Conservation (phyloP, 2,888 invertebrate genomes). For the Megastigmus dorsalis region DNA sequence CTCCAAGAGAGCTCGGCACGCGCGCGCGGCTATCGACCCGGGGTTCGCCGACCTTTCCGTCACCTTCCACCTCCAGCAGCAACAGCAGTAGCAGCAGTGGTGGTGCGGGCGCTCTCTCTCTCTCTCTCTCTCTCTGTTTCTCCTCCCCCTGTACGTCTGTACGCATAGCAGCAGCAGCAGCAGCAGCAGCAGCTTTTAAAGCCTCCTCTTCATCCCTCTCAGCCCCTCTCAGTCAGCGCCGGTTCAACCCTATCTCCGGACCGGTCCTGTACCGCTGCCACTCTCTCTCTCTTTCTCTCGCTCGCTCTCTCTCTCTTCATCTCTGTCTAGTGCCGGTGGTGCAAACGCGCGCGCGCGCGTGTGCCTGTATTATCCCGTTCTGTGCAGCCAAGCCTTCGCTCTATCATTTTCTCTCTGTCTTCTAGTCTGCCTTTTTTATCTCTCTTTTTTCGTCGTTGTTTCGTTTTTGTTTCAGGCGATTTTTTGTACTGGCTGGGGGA, state of each 20-base stretch:
- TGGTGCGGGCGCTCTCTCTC: constrained; percentile 10
- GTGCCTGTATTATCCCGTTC: too few relatives aligned
- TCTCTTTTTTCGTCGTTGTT: too few relatives aligned
- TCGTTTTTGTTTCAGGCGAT: too few relatives aligned
- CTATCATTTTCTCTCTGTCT: too few relatives aligned
- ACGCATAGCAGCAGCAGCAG: background rate
- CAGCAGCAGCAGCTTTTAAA: constrained; percentile 31
- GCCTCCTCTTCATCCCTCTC: constrained; percentile 2
- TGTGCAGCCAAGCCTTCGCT: too few relatives aligned
- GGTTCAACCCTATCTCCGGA: constrained; percentile 40
- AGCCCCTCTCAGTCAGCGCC: constrained; percentile 2
- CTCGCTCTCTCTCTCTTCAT: background rate
- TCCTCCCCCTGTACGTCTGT: background rate
- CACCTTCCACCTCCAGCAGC: constrained; percentile 32
- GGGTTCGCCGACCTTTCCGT: constrained; percentile 63
- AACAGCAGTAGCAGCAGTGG: background rate
- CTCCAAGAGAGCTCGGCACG: constrained; percentile 14
- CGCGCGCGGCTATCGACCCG: constrained; percentile 69
- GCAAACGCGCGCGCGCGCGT: too few relatives aligned
- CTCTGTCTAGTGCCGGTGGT: background rate
- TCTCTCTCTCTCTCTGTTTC: background rate
- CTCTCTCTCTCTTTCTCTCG: background rate
- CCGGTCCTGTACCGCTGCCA: constrained; percentile 13
- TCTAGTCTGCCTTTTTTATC: too few relatives aligned
- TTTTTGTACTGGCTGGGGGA: too few relatives aligned